A percentile compares a stretch with the other conserved stretches of the same genome.
phyloP scores from a whole-genome alignment of 2,888 invertebrate species.

The Terebella lapidaria region DNA sequence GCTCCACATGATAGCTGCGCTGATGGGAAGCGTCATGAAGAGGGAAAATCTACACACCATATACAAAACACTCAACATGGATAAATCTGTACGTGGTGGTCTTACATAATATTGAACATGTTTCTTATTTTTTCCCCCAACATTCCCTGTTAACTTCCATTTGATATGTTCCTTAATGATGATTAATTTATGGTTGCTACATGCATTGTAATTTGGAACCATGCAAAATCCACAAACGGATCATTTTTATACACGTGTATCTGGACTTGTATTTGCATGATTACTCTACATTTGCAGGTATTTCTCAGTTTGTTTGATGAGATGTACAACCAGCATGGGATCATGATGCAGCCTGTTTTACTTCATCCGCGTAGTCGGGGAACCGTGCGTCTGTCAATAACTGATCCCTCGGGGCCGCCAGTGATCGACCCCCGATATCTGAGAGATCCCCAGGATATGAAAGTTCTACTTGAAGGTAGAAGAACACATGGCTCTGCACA shows the following conservation, averaged over 20 bases:
- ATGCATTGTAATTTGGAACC: neutral
- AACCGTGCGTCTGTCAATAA: constrained; percentile 67
- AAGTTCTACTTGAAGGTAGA: constrained; percentile 70
- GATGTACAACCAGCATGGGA: constrained; percentile 18
- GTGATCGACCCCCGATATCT: constrained; percentile 86
- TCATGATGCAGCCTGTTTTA: constrained; percentile 58
- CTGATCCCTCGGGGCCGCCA: constrained; percentile 72
- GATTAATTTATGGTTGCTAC: no score
- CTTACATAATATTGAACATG: no score
- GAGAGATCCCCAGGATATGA: constrained; percentile 61
- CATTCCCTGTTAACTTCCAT: no score
- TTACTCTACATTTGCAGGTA: no score
- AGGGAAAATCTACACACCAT: constrained; percentile 3
- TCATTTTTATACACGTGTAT: neutral
- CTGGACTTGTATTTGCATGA: neutral
- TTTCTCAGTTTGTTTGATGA: constrained; percentile 19
- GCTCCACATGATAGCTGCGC: constrained; percentile 13
- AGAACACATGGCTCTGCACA: neutral
- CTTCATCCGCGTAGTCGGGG: constrained; percentile 76
- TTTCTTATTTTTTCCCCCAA: no score
- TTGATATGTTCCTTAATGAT: no score
- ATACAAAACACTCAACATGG: constrained; percentile 8
- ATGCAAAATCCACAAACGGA: no score
- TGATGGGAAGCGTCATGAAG: constrained; percentile 15
- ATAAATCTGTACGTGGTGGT: no score